Conservation (phyloP, 2,888 invertebrate genomes). For the Cynaeus angustus region DNA sequence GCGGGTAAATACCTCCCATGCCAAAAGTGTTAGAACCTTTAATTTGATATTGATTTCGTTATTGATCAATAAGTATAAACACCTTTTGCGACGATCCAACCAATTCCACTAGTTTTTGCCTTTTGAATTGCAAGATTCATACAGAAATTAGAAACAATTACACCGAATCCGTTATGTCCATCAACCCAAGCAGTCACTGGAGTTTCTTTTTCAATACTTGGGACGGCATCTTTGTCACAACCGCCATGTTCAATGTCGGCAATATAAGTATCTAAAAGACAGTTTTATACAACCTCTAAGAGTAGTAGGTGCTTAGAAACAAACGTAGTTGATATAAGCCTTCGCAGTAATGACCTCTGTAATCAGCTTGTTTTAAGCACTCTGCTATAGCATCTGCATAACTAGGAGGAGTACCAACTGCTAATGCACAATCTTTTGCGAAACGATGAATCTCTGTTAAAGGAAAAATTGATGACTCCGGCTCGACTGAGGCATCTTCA, state of each 20-base stretch:
- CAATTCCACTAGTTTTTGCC: conserved; percentile 79
- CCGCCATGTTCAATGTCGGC: conserved; percentile 74
- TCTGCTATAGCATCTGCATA: conserved; percentile 74
- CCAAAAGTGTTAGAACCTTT: conserved; percentile 88
- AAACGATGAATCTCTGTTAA: not conserved
- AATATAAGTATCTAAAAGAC: conserved; percentile 77
- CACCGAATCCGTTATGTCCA: conserved; percentile 81
- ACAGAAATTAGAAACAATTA: conserved; percentile 77
- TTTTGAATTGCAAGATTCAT: conserved; percentile 81
- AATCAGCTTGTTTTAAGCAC: conserved; percentile 73
- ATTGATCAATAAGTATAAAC: not conserved
- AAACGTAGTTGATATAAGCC: not conserved
- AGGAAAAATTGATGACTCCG: not conserved
- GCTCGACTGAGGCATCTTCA: no score
- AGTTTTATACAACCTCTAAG: not conserved
- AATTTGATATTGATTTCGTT: no score
- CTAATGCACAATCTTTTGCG: not conserved
- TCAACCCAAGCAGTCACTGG: conserved; percentile 75
- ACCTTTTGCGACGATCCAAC: conserved; percentile 78
- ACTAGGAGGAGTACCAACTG: conserved; percentile 52
- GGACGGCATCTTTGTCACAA: conserved; percentile 73
- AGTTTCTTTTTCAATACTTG: conserved; percentile 75
- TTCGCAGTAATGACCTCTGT: conserved; percentile 73
- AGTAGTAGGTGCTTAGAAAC: no score
- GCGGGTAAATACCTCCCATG: conserved; percentile 86